A percentile compares a stretch with the other conserved stretches of the same genome.
Evolutionary conservation across 1,140 invertebrate species (phyloP).

Genomic region (Colletes gigas): DNA sequence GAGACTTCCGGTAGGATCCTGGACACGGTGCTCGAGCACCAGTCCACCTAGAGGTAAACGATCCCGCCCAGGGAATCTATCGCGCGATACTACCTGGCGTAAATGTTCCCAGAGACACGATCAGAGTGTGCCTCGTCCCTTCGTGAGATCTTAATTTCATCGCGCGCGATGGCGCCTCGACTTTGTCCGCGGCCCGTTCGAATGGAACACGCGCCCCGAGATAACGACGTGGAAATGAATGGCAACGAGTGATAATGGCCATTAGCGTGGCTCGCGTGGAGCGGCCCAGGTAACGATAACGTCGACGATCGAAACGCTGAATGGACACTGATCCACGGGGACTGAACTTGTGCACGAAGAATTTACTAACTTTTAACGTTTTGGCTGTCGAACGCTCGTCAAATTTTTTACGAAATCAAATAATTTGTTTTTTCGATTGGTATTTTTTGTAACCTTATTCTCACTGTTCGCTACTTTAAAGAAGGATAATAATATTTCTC

Average conservation of each 20-base stretch:
- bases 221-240: constrained; percentile 45
- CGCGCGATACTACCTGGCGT: not conserved
- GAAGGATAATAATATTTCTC: no score
- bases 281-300: not conserved
- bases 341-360: no score
- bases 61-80: not conserved
- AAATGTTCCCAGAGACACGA: not conserved
- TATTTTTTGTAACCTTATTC: no score
- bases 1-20: constrained; percentile 69
- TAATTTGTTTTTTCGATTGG: no score
- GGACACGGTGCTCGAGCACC: constrained; percentile 51
- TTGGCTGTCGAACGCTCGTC: no score
- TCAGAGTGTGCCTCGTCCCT: not conserved
- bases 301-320: not conserved
- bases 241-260: constrained; percentile 45
- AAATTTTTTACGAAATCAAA: no score
- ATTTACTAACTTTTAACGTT: no score
- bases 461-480: no score
- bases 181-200: not conserved
- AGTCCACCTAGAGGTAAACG: constrained; percentile 31
- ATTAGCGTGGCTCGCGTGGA: constrained; percentile 9
- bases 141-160: constrained; percentile 16
- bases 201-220: constrained; percentile 40
- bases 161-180: not conserved
- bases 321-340: not conserved